Conservation (phyloP, 1,140 invertebrate species). For the Aphidius ervi region DNA sequence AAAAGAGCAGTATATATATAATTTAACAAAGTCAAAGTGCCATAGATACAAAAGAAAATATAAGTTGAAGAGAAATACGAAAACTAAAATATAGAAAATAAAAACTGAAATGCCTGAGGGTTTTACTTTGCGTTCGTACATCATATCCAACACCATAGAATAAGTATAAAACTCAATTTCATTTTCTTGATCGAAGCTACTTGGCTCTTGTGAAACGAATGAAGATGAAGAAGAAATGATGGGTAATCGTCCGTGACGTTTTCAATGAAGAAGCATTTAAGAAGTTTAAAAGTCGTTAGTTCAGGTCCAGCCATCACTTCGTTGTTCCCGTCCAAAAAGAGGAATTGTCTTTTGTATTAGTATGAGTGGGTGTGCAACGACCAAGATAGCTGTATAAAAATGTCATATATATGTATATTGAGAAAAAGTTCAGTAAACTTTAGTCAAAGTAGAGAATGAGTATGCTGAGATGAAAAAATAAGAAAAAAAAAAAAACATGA, state of each 20-base stretch:
- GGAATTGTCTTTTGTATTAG: no score
- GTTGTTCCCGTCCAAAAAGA: not conserved
- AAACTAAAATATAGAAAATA: conserved; percentile 5
- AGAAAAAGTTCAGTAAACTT: no score
- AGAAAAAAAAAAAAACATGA: no score
- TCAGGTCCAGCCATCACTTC: conserved; percentile 9
- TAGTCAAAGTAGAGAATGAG: not conserved
- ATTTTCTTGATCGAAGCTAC: conserved; percentile 10
- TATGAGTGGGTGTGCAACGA: no score
- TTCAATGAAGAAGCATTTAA: conserved; percentile 28
- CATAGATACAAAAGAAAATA: not conserved
- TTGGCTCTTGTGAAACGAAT: conserved; percentile 6
- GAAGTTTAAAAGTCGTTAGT: conserved; percentile 32
- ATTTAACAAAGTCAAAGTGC: no score
- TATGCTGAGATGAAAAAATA: no score
- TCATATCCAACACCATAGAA: not conserved
- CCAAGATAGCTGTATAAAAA: no score
- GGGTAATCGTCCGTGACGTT: conserved; percentile 20
- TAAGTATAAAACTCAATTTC: conserved; percentile 2
- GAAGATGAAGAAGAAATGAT: conserved; percentile 10
- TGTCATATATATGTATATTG: no score
- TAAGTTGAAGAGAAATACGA: not conserved
- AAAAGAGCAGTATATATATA: no score
- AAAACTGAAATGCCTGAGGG: not conserved
- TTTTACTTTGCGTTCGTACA: not conserved